Percentiles rank a stretch among this genome's conserved stretches.
These are phyloP conservation scores for Peromyscus nudipes DNA, from an alignment of 2,797 vertebrate species.

Conservation along the genomic window DNA sequence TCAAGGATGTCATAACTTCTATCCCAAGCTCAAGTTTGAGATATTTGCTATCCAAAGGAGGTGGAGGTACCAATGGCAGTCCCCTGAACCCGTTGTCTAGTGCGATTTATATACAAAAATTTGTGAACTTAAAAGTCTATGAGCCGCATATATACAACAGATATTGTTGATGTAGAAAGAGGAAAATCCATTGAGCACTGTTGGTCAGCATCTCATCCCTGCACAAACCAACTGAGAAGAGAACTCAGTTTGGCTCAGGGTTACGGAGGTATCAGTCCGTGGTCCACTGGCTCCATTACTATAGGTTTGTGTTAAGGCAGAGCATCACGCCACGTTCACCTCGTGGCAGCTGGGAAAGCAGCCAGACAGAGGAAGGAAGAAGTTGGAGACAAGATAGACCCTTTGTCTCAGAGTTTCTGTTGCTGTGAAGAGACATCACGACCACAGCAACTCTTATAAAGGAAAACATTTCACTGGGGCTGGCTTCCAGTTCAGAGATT, in stretches of 20 bases:
- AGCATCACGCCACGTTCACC: background rate
- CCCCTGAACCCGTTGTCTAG: background rate
- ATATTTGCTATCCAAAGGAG: background rate
- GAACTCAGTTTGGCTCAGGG: background rate
- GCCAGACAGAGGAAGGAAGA: background rate
- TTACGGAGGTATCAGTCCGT: background rate
- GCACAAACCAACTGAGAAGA: background rate
- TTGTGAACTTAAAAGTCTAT: background rate
- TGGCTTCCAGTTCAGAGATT: background rate
- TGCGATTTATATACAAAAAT: background rate
- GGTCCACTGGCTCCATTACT: background rate
- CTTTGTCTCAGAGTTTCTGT: background rate
- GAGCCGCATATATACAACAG: background rate
- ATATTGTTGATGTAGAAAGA: background rate
- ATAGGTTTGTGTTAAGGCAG: too few relatives aligned
- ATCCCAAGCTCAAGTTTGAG: background rate
- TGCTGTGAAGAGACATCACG: background rate
- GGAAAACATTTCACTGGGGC: background rate
- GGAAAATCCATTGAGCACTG: background rate
- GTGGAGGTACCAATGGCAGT: background rate
- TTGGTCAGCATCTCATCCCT: background rate
- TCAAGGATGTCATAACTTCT: slow-evolving; percentile 15
- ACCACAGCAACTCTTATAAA: background rate
- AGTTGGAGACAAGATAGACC: background rate
- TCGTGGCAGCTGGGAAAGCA: background rate